phyloP scores from a whole-genome alignment of 2,888 invertebrate genomes.

The Drosophila eohydei region DNA sequence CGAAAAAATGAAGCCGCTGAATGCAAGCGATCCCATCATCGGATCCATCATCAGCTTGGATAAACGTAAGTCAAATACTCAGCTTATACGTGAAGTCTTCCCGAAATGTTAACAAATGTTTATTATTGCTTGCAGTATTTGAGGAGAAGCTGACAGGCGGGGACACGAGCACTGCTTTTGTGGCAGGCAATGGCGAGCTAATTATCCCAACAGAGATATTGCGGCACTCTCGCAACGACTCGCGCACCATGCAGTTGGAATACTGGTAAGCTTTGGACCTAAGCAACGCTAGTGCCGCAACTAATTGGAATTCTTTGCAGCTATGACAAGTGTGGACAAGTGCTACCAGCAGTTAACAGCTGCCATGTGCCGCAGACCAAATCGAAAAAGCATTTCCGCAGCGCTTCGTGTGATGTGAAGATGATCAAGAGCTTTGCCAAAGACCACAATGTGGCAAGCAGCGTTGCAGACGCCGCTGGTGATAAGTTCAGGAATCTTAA shows the following conservation, averaged over 20 bases:
- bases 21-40: constrained; percentile 88
- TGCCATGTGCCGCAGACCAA: constrained; percentile 81
- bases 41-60: constrained; percentile 94
- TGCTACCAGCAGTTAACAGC: constrained; percentile 55
- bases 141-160: constrained; percentile 88
- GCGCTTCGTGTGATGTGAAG: constrained; percentile 85
- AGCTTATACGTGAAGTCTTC: neutral
- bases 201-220: constrained; percentile 81
- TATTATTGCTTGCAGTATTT: constrained; percentile 87
- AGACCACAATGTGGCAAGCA: constrained; percentile 74
- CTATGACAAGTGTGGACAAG: constrained; percentile 83
- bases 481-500: constrained; percentile 82
- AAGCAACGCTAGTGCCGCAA: too few species aligned
- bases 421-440: constrained; percentile 84
- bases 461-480: constrained; percentile 58
- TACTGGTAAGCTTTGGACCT: constrained; percentile 84
- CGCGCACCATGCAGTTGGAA: constrained; percentile 88
- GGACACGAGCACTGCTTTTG: constrained; percentile 84
- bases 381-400: constrained; percentile 85
- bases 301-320: constrained; percentile 45
- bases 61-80: constrained; percentile 87
- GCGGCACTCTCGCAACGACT: constrained; percentile 87
- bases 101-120: neutral
- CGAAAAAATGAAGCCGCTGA: constrained; percentile 87
- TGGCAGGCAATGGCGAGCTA: constrained; percentile 76